Percentiles rank a stretch among this genome's conserved stretches.
Conservation (phyloP, 2,888 invertebrate species). For the Pristionchus mayeri region DNA sequence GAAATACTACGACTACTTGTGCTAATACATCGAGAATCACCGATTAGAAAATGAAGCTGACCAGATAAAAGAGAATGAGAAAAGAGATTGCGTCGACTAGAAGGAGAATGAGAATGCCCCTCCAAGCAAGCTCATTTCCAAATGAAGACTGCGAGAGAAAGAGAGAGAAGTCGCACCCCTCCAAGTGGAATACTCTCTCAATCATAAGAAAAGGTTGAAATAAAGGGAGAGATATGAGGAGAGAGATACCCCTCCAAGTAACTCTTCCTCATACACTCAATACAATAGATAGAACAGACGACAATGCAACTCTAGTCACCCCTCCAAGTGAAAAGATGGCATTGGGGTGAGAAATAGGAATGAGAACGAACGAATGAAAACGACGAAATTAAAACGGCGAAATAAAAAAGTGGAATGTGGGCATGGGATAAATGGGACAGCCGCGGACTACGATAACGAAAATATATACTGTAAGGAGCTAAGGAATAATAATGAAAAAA, state of each 20-base stretch:
- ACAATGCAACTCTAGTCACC: neutral
- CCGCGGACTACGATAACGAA: constrained; percentile 8
- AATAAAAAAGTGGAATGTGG: constrained; percentile 14
- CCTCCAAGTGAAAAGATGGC: constrained; percentile 40
- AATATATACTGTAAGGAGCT: neutral
- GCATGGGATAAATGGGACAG: too few species aligned
- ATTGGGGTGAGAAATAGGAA: neutral
- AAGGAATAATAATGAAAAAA: neutral
- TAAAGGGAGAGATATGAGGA: neutral
- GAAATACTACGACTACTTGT: constrained; percentile 23
- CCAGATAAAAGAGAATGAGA: constrained; percentile 14
- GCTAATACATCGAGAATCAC: constrained; percentile 38
- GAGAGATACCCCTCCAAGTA: constrained; percentile 26
- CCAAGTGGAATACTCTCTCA: neutral
- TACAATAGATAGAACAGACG: neutral
- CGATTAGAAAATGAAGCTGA: constrained; percentile 27
- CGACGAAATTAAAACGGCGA: neutral
- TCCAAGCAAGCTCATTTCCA: neutral
- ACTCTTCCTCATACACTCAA: neutral
- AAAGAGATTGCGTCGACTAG: neutral
- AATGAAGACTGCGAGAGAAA: neutral
- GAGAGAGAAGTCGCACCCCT: neutral
- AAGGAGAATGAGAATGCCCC: neutral
- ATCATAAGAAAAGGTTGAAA: neutral
- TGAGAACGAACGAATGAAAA: neutral